A percentile compares a stretch with the other conserved stretches of the same genome.
These are phyloP conservation scores for Agelastica alni DNA, from an alignment of 2,888 invertebrate genomes.

Conservation along the genomic window DNA sequence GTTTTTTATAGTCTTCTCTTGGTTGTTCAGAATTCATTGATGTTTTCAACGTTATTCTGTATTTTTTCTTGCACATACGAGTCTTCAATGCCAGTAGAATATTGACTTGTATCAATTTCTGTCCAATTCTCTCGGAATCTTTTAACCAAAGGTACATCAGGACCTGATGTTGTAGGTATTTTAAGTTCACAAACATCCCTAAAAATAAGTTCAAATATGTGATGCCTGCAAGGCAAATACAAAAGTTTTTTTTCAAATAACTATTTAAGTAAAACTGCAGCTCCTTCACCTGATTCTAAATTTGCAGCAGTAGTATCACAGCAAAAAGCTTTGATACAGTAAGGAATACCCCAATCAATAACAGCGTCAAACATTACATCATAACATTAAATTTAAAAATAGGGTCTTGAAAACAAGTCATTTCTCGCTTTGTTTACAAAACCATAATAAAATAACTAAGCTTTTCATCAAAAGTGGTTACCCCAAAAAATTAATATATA, in stretches of 20 bases:
- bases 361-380: too few relatives aligned
- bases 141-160: not conserved
- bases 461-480: too few relatives aligned
- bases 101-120: not conserved
- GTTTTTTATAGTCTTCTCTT: not conserved
- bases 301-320: not conserved
- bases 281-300: not conserved
- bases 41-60: not conserved
- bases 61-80: not conserved
- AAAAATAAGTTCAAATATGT: conserved; percentile 35
- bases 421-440: too few relatives aligned
- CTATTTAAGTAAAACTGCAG: conserved; percentile 27
- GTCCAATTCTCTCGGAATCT: not conserved
- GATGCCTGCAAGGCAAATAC: conserved; percentile 41
- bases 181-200: not conserved
- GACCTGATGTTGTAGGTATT: not conserved
- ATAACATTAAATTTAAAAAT: too few relatives aligned
- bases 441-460: too few relatives aligned
- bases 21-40: not conserved
- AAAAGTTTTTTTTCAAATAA: conserved; percentile 35
- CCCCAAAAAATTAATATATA: too few relatives aligned
- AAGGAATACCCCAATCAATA: not conserved
- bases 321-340: not conserved
- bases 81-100: not conserved
- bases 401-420: too few relatives aligned